Conservation (phyloP, 2,888 invertebrate species). For the Synanthedon tipuliformis region DNA sequence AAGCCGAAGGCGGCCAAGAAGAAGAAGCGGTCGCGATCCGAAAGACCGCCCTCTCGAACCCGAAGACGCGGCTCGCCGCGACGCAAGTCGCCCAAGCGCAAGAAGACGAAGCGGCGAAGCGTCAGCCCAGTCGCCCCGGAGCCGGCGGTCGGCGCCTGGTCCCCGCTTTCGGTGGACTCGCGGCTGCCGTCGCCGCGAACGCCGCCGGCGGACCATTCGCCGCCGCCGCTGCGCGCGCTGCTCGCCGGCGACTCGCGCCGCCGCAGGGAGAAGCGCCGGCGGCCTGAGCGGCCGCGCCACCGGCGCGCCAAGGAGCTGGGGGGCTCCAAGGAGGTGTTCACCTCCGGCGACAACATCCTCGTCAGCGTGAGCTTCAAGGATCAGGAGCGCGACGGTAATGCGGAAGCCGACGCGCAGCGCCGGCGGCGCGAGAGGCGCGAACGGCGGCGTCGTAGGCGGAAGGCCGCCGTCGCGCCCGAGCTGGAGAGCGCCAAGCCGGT, state of each 20-base stretch:
- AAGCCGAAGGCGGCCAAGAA: constrained; percentile 30
- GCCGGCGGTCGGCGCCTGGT: constrained; percentile 19
- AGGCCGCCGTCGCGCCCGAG: constrained; percentile 12
- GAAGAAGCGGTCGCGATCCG: constrained; percentile 36
- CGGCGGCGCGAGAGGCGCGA: constrained; percentile 8
- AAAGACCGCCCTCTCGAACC: constrained; percentile 16
- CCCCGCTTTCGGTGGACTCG: constrained; percentile 44
- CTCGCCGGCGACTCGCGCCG: constrained; percentile 72
- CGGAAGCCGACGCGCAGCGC: constrained; percentile 30
- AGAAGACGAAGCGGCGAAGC: constrained; percentile 34
- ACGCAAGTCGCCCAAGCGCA: constrained; percentile 34
- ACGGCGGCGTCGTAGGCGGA: constrained; percentile 15
- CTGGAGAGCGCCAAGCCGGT: constrained; percentile 72
- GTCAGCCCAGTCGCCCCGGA: constrained; percentile 28
- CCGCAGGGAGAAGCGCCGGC: constrained; percentile 6
- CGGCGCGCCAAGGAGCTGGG: constrained; percentile 41
- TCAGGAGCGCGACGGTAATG: constrained; percentile 39
- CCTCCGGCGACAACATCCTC: constrained; percentile 92
- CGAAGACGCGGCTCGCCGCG: constrained; percentile 19
- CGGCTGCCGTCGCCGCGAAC: constrained; percentile 74
- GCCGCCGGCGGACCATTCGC: constrained; percentile 60
- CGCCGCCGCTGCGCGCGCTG: constrained; percentile 56
- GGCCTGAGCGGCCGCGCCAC: constrained; percentile 21
- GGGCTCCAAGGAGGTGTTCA: constrained; percentile 92
- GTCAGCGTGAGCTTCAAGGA: constrained; percentile 93